These are phyloP conservation scores for Sphyrna mokarran DNA, from an alignment of 2,113 vertebrate species.

Conservation along the genomic window DNA sequence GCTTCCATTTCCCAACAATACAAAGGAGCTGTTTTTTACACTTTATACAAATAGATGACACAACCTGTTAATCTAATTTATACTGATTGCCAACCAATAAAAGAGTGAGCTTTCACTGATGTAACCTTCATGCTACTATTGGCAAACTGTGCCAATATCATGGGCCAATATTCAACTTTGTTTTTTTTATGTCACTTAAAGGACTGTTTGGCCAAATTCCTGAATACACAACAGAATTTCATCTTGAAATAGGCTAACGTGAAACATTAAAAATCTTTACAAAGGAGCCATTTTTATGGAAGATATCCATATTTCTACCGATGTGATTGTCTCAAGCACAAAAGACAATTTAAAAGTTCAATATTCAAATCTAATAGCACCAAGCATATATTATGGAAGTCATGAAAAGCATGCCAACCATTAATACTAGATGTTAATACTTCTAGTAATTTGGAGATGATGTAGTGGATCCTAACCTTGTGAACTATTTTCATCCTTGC, in stretches of 20 bases:
- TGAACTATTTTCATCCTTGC: conserved; percentile 63
- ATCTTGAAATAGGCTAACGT: not conserved
- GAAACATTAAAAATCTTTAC: not conserved
- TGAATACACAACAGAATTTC: not conserved
- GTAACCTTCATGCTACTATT: not conserved
- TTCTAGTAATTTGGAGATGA: conserved; percentile 11
- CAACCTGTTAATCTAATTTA: conserved; percentile 15
- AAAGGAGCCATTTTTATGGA: not conserved
- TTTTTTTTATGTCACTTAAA: not conserved
- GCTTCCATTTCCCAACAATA: not conserved
- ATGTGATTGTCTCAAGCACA: not conserved
- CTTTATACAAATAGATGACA: not conserved
- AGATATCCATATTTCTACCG: not conserved
- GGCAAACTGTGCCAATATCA: not conserved
- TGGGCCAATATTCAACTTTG: not conserved
- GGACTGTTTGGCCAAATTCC: no score
- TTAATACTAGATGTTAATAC: conserved; percentile 16
- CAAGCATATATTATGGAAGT: not conserved
- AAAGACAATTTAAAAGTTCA: not conserved
- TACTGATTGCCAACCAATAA: not conserved
- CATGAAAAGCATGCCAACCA: not conserved
- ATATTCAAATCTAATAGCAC: not conserved
- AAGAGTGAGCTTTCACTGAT: not conserved
- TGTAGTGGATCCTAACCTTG: conserved; percentile 43
- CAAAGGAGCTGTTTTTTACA: not conserved